These are phyloP conservation scores for Chrysoperla carnea DNA, from an alignment of 1,140 invertebrate species.

Conservation along the genomic window DNA sequence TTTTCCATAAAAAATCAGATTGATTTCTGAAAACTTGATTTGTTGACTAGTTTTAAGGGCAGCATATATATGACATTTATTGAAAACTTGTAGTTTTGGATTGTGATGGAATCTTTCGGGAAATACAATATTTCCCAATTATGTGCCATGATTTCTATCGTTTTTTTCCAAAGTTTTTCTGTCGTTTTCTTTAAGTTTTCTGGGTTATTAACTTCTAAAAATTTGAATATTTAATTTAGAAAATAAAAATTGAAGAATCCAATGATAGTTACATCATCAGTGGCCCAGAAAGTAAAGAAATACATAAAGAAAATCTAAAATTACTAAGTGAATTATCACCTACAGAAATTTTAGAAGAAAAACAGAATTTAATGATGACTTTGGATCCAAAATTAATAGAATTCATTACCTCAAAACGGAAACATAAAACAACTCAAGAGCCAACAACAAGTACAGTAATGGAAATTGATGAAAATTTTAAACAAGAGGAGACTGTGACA, in stretches of 20 bases:
- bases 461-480: slow-evolving; percentile 13
- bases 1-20: too few species aligned
- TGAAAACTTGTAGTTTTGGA: too few species aligned
- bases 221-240: too few species aligned
- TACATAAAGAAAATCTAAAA: slow-evolving; percentile 58
- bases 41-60: too few species aligned
- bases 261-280: slow-evolving; percentile 31
- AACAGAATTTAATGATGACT: slow-evolving; percentile 39
- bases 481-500: slow-evolving; percentile 13
- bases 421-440: slow-evolving; percentile 4
- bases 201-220: too few species aligned
- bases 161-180: too few species aligned
- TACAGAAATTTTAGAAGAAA: slow-evolving; percentile 58
- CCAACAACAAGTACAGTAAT: slow-evolving; percentile 14
- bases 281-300: slow-evolving; percentile 33
- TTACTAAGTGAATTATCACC: slow-evolving; percentile 47
- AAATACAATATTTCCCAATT: too few species aligned
- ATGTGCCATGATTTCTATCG: too few species aligned
- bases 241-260: neutral
- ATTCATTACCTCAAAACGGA: slow-evolving; percentile 37
- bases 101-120: too few species aligned
- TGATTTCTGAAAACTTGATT: too few species aligned
- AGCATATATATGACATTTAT: too few species aligned
- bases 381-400: slow-evolving; percentile 47
- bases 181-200: too few species aligned